These are phyloP conservation scores for Fulmarus glacialis DNA, from an alignment of 2,113 vertebrate species.

Conservation along the genomic window DNA sequence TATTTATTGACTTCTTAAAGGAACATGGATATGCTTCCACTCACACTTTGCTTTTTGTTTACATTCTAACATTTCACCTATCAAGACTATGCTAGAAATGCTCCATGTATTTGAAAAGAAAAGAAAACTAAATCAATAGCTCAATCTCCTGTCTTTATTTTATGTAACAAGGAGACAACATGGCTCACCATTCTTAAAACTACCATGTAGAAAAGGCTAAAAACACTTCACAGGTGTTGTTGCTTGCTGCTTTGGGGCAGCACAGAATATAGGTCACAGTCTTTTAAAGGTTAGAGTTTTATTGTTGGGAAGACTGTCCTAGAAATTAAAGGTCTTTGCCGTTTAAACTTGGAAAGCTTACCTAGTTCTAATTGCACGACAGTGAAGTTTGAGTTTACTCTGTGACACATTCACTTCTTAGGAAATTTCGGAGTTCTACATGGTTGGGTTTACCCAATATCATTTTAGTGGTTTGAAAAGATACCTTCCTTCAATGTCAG, in stretches of 20 bases:
- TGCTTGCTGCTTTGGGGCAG: neutral
- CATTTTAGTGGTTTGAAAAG: neutral
- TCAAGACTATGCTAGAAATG: neutral
- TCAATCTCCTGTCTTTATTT: neutral
- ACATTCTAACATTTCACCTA: neutral
- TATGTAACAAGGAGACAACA: neutral
- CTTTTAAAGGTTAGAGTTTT: neutral
- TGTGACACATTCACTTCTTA: neutral
- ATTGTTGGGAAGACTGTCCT: neutral
- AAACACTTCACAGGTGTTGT: neutral
- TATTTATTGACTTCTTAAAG: neutral
- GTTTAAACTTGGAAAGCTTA: neutral
- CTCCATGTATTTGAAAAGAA: neutral
- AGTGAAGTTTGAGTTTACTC: neutral
- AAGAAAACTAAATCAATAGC: neutral
- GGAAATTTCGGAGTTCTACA: neutral
- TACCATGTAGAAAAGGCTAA: neutral
- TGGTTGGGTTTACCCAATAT: neutral
- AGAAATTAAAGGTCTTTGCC: neutral
- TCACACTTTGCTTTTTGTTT: neutral
- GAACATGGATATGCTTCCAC: neutral
- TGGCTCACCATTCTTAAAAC: neutral
- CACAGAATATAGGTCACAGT: neutral
- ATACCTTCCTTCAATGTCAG: neutral
- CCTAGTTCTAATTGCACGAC: accelerated